Base-by-base conservation (phyloP, 2,113 vertebrate species). In the Ascaphus truei region DNA sequence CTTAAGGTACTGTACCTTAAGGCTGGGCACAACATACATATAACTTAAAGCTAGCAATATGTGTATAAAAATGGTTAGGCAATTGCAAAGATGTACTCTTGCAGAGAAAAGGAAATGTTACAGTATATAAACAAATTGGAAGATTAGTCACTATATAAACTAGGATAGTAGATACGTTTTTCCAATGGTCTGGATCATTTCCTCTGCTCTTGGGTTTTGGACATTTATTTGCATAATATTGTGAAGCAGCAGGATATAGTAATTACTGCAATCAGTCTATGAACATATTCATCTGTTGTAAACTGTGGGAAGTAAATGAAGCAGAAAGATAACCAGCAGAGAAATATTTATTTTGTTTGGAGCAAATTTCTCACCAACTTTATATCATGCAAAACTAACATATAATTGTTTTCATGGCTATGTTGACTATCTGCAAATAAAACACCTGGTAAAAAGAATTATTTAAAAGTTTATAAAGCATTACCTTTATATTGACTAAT, bases 221-320 rank as follows among this genome's bases (percentile, higher is more conserved):
- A 67, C 68, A 74, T 88, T 81, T 85, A 84, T 88, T 86, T 90
- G 84, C 83, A 79, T 87, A 88, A 88, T 87, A 79, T 56, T 82
- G 80, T 62, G 72, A 73, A 89, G 84, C 89, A 86, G 83, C 81
- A 87, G 83, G 86, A 81, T 80, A 79, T 68, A 80, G 77, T 90
- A 90, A 93, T 94, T 92, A 92, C 53, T 45, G 71, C 85, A 88
- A 90, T 91, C 90, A 88, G 82, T 88, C 82, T 83, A 83, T 74
- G 77, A 84, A 75, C 77, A 73, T 84, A 89, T 93, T 88, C 86
- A 88, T 93, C 87, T 89, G 85, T 84, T 78, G 84, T 90, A 84
- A 92, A 84, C 90, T 78, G 68, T 66, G 16, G 84, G 86, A 83
- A 89, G 88, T 83, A 85, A 90, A 90, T 85, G 89, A 91, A 81